Evolutionary conservation across 1,140 invertebrate genomes (phyloP), one percentile per base, ranked within the genome.

Genomic region (Drosophila kurseongensis): DNA sequence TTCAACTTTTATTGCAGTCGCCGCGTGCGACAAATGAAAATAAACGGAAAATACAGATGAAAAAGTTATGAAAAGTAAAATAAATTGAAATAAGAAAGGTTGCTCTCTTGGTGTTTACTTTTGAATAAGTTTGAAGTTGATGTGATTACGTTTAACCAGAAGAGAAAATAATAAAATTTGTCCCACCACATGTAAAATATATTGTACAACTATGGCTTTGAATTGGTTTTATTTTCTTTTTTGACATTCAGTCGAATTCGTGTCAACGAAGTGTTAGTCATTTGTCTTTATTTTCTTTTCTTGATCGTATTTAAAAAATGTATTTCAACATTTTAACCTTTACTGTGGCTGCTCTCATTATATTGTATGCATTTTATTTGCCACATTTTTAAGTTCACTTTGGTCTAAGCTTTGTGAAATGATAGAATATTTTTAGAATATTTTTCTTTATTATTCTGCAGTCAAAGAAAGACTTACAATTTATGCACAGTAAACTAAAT

Each of bases 1-100:
- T 63, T 63, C 38, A 41, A 51, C 59, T 67, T 61, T 67, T 67
- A 63, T 67, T 50, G 58, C 41, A 36, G 35, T 48, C 44, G 55
- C 55, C 44, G 35, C 44, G 27, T 50, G 36, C 63, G 36, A 67
- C 44, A 63, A 62, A 66, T 61, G 62, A 47, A 60, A 65, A 63
- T 44, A 45, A 65, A 60, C 32, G 42, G 27, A 59, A 59, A 42
- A 60, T 62, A 42, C 18, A 59, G 13, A 62, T 23, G 55, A 59
- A 42, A 59, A 42, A 16, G 10, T 41, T 60, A 23, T 41, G 27
- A 42, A 27, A 59, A 14, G 13, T 14, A 18, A 59, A 59, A 59
- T 35, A 59, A 59, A 23, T 58, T 62, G 14, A 62, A 41, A 62
- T 12, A 32, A 40, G 4, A 27, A 59, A 62, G 9, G n/a, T 41